These are phyloP conservation scores for Scaptomyza caliginosa DNA, from an alignment of 2,888 invertebrate genomes.

Conservation along the genomic window DNA sequence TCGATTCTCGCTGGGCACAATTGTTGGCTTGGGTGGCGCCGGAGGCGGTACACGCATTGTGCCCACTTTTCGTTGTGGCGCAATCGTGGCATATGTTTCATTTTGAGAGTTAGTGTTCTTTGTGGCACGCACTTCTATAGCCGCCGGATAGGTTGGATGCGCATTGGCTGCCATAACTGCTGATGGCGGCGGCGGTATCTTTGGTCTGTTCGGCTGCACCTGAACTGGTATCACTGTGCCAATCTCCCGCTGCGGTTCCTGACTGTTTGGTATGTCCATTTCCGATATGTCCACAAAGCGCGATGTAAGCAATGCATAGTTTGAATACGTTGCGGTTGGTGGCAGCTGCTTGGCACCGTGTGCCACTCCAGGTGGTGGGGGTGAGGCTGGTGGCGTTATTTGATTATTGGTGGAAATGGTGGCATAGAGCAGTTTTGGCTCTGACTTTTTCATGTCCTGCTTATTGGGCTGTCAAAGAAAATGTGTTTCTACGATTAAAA, in stretches of 20 bases:
- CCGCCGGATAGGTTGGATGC: conserved; percentile 34
- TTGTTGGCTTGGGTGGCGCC: conserved; percentile 51
- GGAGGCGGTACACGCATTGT: conserved; percentile 61
- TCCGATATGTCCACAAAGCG: conserved; percentile 65
- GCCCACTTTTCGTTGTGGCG: conserved; percentile 54
- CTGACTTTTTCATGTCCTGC: conserved; percentile 13
- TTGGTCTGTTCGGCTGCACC: conserved; percentile 39
- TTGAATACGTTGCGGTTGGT: conserved; percentile 31
- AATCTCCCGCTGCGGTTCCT: conserved; percentile 20
- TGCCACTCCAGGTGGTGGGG: conserved; percentile 32
- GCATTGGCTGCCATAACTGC: conserved; percentile 58
- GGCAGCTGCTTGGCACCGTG: neutral
- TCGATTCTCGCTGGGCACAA: conserved; percentile 29
- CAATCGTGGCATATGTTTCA: conserved; percentile 59
- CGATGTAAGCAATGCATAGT: conserved; percentile 63
- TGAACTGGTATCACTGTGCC: conserved; percentile 56
- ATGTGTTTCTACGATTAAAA: neutral
- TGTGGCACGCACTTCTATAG: conserved; percentile 45
- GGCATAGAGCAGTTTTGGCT: conserved; percentile 60
- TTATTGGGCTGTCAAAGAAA: conserved; percentile 59
- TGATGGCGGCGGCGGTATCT: conserved; percentile 64
- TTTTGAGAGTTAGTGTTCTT: conserved; percentile 10
- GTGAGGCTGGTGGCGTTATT: conserved; percentile 57
- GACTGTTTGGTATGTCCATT: conserved; percentile 38
- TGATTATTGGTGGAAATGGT: conserved; percentile 70